Evolutionary conservation across 2,888 invertebrate species (phyloP), one percentile per base, ranked within the genome.

Genomic region (Calameuta filiformis): DNA sequence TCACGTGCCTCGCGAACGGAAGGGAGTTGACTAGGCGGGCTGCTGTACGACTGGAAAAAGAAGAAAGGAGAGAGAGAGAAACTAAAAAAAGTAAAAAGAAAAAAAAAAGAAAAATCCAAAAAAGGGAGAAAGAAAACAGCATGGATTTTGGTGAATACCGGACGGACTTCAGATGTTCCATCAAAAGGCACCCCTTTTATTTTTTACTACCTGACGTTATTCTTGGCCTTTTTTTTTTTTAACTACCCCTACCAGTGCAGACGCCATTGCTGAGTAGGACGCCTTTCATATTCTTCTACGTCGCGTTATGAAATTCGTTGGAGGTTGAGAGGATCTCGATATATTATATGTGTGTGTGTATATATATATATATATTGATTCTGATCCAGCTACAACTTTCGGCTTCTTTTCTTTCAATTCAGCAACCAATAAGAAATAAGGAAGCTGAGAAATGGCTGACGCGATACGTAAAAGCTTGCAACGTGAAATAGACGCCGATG

Each of bases 1-100:
- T 86, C 88, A 89, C 89, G 89, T 86, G 83, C 85, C 80, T 77
- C 78, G 79, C 77, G 81, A 81, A 82, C 83, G 83, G 82, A 81
- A 79, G 82, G 83, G 79, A 80, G 80, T 56, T 56, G 23, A 56
- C 56, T 56, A 56, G 56, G 56, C 23, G 2, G 56, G 56, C 56
- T 56, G 9, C 23, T 56, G 56, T 9, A 56, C 23, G 56, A 23
- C 56, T 56, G 23, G 9, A 23, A 56, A 56, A 23, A 56, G 40
- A 40, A 40, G 40, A 56, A 23, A 56, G 23, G 56, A 56, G 23
- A 37, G 12, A 37, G 12, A 37, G 12, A 37, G 12, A 56, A 56
- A 56, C 6, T 9, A 23, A 15, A 56, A 56, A 23, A 2, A 0
- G 56, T 31, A 1, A 31, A 31, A n/a, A n/a, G 0, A 6, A 23